Evolutionary conservation across 2,888 invertebrate genomes (phyloP).

Genomic region (Philopedon plagiatum): DNA sequence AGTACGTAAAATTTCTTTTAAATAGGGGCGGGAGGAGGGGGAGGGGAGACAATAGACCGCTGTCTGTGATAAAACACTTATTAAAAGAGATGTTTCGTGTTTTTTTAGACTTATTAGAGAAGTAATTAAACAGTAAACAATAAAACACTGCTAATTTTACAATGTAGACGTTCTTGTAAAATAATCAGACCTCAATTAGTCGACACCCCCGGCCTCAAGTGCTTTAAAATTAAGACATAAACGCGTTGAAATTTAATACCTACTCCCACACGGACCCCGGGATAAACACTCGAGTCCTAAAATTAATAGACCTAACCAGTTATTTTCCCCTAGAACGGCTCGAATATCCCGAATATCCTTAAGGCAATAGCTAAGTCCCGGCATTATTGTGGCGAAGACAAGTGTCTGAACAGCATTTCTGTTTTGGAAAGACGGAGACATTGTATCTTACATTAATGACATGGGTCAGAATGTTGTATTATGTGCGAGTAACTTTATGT

Average conservation of each 20-base stretch:
- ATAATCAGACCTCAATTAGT: neutral
- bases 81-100: too few relatives aligned
- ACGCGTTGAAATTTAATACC: neutral
- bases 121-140: too few relatives aligned
- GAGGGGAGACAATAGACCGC: too few relatives aligned
- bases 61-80: too few relatives aligned
- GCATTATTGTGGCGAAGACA: conserved; percentile 15
- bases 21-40: too few relatives aligned
- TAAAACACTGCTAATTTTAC: too few relatives aligned
- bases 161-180: neutral
- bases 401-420: conserved; percentile 12
- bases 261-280: neutral
- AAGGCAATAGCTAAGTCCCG: neutral
- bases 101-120: too few relatives aligned
- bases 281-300: conserved; percentile 1
- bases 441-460: neutral
- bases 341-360: conserved; percentile 14
- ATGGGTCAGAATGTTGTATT: neutral
- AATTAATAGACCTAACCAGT: conserved; percentile 11
- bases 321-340: neutral
- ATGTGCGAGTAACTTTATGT: too few relatives aligned
- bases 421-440: neutral
- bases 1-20: too few relatives aligned
- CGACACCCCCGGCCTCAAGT: neutral
- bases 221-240: conserved; percentile 5